Percentiles rank a stretch among this genome's conserved stretches.
Conservation (phyloP, 2,888 invertebrate species). For the Diadegma fenestrale region DNA sequence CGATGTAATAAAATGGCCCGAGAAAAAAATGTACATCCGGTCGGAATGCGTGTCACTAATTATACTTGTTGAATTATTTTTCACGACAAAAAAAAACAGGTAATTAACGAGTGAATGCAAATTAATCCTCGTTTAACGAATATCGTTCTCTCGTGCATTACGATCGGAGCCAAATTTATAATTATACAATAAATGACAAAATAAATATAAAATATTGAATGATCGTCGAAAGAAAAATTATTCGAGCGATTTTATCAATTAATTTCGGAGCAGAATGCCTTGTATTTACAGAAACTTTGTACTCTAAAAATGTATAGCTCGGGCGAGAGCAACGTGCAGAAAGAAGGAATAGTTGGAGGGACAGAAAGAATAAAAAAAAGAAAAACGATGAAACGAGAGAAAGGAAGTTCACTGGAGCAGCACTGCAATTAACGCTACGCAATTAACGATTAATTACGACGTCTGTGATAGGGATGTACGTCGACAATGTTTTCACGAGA, state of each 20-base stretch:
- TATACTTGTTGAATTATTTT: slow-evolving; percentile 1
- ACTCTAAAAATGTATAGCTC: slow-evolving; percentile 9
- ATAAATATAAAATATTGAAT: not conserved
- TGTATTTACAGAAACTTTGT: not conserved
- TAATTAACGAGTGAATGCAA: not conserved
- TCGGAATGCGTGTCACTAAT: slow-evolving; percentile 5
- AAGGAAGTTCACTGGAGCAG: slow-evolving; percentile 59
- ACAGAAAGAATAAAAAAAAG: not conserved
- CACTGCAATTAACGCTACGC: slow-evolving; percentile 65
- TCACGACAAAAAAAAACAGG: not conserved
- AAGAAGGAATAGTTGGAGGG: slow-evolving; percentile 17
- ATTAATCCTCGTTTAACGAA: not conserved
- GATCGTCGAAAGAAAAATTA: not conserved
- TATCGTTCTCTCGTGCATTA: not conserved
- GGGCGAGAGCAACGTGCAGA: not conserved
- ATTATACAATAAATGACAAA: not conserved
- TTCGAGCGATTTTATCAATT: not conserved
- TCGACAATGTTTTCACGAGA: slow-evolving; percentile 40
- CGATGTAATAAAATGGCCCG: slow-evolving; percentile 19
- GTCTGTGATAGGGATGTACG: slow-evolving; percentile 40
- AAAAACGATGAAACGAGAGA: slow-evolving; percentile 49
- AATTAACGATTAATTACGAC: slow-evolving; percentile 67
- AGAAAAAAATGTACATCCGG: slow-evolving; percentile 2
- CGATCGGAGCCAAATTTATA: not conserved
- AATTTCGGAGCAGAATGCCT: not conserved